Conservation (phyloP, 2,113 vertebrate species). For the Oxyruncus cristatus region DNA sequence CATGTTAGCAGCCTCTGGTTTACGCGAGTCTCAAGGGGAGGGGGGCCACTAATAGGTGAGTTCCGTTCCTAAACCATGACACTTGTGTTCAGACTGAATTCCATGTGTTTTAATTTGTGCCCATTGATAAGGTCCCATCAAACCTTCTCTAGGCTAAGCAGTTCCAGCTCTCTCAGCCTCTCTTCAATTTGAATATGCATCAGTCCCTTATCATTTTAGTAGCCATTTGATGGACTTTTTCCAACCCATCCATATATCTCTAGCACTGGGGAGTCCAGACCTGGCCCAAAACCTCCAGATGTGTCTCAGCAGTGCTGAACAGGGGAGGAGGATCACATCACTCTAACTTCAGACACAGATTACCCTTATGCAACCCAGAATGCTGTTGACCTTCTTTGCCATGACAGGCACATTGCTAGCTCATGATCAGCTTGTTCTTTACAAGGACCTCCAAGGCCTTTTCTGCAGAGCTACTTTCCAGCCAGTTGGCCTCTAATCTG, state of each 20-base stretch:
- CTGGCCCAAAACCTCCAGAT: not conserved
- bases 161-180: not conserved
- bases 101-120: not conserved
- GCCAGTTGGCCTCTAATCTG: not conserved
- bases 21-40: not conserved
- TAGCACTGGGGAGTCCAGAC: not conserved
- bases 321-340: not conserved
- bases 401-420: not conserved
- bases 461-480: not conserved
- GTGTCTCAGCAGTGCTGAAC: not conserved
- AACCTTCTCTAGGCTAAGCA: not conserved
- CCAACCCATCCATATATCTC: not conserved
- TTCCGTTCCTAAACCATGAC: not conserved
- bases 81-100: not conserved
- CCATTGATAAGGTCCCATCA: not conserved
- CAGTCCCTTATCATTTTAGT: not conserved
- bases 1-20: not conserved
- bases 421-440: not conserved
- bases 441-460: not conserved
- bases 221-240: not conserved
- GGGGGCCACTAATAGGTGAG: not conserved
- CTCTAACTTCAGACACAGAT: fast-evolving
- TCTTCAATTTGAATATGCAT: not conserved
- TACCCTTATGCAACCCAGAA: not conserved
- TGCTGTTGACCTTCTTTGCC: not conserved